Conservation (phyloP, 2,888 invertebrate species). For the Labia minor region DNA sequence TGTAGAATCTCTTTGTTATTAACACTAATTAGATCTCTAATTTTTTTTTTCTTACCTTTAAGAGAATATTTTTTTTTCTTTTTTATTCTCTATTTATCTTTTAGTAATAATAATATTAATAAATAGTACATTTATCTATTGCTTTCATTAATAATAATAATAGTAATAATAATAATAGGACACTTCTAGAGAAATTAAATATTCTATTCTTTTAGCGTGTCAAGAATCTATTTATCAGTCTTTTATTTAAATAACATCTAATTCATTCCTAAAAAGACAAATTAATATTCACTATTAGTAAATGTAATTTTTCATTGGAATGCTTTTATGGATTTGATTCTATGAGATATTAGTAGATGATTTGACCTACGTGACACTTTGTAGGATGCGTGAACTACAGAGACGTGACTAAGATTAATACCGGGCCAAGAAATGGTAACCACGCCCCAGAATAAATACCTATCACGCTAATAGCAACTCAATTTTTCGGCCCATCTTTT, state of each 20-base stretch:
- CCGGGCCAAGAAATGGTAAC: neutral
- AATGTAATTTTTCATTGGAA: neutral
- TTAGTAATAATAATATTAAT: too few relatives aligned
- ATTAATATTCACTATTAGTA: neutral
- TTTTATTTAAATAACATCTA: neutral
- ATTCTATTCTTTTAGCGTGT: slow-evolving; percentile 2
- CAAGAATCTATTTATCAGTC: neutral
- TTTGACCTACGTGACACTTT: neutral
- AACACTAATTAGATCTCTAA: too few relatives aligned
- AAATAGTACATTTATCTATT: too few relatives aligned
- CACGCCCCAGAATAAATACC: neutral
- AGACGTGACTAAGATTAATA: neutral
- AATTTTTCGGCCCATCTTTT: too few relatives aligned
- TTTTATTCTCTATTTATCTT: too few relatives aligned
- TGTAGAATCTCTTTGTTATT: too few relatives aligned
- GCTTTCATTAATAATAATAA: too few relatives aligned
- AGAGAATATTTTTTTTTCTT: too few relatives aligned
- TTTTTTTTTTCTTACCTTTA: too few relatives aligned
- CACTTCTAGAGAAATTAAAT: neutral
- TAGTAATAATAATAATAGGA: too few relatives aligned
- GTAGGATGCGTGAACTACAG: neutral
- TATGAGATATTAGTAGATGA: neutral
- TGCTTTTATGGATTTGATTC: neutral
- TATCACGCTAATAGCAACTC: neutral
- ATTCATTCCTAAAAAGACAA: neutral